phyloP scores from a whole-genome alignment of 2,113 vertebrate species.

The Eclectus roratus region DNA sequence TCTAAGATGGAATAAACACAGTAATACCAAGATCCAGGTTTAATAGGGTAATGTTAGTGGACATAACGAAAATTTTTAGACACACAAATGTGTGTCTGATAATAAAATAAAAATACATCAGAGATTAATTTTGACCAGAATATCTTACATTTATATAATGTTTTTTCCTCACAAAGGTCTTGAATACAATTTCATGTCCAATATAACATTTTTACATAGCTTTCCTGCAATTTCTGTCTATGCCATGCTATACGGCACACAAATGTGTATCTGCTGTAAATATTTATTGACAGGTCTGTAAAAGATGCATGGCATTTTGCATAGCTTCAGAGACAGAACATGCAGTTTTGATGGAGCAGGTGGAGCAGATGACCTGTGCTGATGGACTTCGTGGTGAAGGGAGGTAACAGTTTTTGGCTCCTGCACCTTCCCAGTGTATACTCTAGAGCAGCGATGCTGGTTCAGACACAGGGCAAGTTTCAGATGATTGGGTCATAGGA shows the following conservation, averaged over 20 bases:
- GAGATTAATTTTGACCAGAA: neutral
- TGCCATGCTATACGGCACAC: neutral
- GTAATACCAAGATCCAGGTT: neutral
- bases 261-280: neutral
- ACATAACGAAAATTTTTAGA: neutral
- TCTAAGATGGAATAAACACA: neutral
- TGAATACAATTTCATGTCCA: neutral
- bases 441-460: neutral
- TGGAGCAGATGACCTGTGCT: neutral
- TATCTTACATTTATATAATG: neutral
- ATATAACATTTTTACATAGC: neutral
- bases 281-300: neutral
- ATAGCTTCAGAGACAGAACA: neutral
- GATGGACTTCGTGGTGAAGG: neutral
- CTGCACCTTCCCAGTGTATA: neutral
- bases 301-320: neutral
- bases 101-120: neutral
- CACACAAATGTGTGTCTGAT: neutral
- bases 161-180: neutral
- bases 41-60: neutral
- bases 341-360: neutral
- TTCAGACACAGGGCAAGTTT: neutral
- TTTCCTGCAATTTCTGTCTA: neutral
- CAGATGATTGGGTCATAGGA: rapidly evolving
- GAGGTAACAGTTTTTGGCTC: neutral